Conservation (phyloP, 2,888 invertebrate genomes). For the Xanthia icteritia region DNA sequence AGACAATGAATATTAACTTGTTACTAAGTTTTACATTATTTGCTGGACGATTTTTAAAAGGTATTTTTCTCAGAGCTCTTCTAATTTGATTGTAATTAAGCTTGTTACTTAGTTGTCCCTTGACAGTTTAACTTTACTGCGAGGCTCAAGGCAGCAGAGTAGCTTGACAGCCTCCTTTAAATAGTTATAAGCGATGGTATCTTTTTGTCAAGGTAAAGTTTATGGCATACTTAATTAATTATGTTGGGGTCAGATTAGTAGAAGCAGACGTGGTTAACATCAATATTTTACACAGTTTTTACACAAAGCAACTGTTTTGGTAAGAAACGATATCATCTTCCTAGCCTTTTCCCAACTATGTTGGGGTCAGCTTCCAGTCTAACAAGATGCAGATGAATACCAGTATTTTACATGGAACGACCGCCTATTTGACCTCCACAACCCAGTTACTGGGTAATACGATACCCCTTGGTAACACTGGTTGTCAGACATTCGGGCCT, state of each 20-base stretch:
- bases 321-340: background rate
- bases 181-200: conserved; percentile 32
- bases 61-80: conserved; percentile 45
- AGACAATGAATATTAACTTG: conserved; percentile 40
- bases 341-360: too few relatives aligned
- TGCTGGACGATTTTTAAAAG: conserved; percentile 42
- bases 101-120: conserved; percentile 56
- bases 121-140: conserved; percentile 55
- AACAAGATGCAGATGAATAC: too few relatives aligned
- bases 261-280: conserved; percentile 3
- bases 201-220: conserved; percentile 29
- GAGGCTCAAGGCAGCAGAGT: conserved; percentile 10
- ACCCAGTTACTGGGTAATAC: too few relatives aligned
- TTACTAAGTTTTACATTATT: conserved; percentile 29
- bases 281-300: conserved; percentile 1
- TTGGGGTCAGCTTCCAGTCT: too few relatives aligned
- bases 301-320: background rate
- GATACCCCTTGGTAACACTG: too few relatives aligned
- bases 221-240: conserved; percentile 9
- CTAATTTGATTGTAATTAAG: conserved; percentile 63
- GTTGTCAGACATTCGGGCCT: too few relatives aligned
- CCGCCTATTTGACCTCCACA: too few relatives aligned
- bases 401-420: too few relatives aligned
- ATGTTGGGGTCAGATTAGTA: background rate
- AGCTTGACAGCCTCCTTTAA: conserved; percentile 39